Percentiles rank a stretch among this genome's conserved stretches.
Evolutionary conservation across 2,113 vertebrate species (phyloP).

Genomic region (Lutjanus erythropterus): DNA sequence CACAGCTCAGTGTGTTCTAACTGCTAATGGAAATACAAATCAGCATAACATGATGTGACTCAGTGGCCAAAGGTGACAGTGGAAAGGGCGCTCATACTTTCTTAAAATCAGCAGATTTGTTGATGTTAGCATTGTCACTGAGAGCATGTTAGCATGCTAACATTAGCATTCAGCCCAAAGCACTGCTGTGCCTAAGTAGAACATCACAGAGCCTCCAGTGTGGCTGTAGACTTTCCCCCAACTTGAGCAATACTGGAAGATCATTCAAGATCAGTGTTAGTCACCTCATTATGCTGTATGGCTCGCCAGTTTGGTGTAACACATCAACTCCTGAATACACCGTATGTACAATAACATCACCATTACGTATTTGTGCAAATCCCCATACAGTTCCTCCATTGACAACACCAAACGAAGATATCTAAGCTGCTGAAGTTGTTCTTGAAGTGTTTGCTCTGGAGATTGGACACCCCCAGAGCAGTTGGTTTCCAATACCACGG

Average conservation of each 20-base stretch:
- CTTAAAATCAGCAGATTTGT: background rate
- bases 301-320: too few species aligned
- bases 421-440: slow-evolving; percentile 55
- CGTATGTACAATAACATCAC: background rate
- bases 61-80: too few species aligned
- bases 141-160: background rate
- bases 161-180: background rate
- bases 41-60: too few species aligned
- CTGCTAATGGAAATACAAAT: too few species aligned
- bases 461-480: slow-evolving; percentile 64
- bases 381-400: background rate
- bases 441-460: slow-evolving; percentile 60
- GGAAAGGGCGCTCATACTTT: too few species aligned
- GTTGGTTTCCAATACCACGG: slow-evolving; percentile 78
- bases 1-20: too few species aligned
- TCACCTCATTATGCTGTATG: background rate
- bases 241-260: background rate
- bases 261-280: too few species aligned
- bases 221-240: background rate
- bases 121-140: background rate
- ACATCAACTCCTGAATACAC: background rate
- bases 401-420: slow-evolving; percentile 29
- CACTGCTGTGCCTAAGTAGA: background rate
- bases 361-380: background rate
- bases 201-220: background rate